A percentile compares a stretch with the other conserved stretches of the same genome.
Evolutionary conservation across 2,888 invertebrate species (phyloP).

Genomic region (Sinelater perroti): DNA sequence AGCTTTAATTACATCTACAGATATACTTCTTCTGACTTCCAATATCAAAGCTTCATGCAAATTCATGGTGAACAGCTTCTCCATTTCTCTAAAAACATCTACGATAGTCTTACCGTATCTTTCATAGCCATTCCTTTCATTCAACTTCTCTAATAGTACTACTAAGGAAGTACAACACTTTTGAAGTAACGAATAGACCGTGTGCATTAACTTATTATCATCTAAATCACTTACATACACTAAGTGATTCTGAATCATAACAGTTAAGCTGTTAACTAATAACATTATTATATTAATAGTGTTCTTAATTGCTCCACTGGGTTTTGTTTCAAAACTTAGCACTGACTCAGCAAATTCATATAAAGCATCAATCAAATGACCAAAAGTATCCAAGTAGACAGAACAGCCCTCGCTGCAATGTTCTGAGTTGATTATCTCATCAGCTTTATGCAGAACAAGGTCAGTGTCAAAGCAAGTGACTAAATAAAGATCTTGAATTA

Average conservation of each 20-base stretch:
- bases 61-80: constrained; percentile 33
- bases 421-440: too few relatives aligned
- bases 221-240: constrained; percentile 29
- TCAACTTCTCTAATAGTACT: constrained; percentile 7
- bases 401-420: too few relatives aligned
- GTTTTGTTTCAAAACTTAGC: not conserved
- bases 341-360: constrained; percentile 1
- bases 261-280: constrained; percentile 38
- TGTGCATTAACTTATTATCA: constrained; percentile 11
- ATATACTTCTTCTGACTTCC: constrained; percentile 27
- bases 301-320: constrained; percentile 11
- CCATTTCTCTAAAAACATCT: constrained; percentile 31
- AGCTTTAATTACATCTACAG: constrained; percentile 32
- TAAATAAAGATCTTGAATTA: constrained; percentile 50
- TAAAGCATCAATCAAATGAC: constrained; percentile 20
- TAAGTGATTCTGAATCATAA: constrained; percentile 35
- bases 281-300: constrained; percentile 37
- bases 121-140: too few relatives aligned
- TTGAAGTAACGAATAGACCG: constrained; percentile 40
- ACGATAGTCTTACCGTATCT: constrained; percentile 14
- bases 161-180: constrained; percentile 37
- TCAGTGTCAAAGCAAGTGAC: constrained; percentile 48
- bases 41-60: constrained; percentile 23
- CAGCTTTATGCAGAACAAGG: constrained; percentile 4
- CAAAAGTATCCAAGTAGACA: constrained; percentile 2